Conservation (phyloP, 37 sponge, comb jelly and placozoan genomes). For the Axinella damicornis region DNA sequence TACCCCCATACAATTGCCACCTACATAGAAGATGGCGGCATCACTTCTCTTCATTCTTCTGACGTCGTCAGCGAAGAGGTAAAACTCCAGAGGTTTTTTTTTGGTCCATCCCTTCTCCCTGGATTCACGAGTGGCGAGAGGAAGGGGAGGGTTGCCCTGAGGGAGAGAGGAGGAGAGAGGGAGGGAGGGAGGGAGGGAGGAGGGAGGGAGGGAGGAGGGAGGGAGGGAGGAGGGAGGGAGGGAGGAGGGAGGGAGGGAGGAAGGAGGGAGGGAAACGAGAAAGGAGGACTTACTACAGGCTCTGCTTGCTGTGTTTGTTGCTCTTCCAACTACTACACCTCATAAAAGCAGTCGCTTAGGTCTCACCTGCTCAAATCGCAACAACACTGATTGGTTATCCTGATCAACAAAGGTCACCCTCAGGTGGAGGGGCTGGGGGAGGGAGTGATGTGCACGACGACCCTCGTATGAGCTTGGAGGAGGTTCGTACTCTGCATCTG, state of each 20-base stretch:
- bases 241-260: no score
- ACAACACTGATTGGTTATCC: constrained; percentile 21
- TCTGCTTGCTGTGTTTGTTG: no score
- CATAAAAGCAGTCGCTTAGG: no score
- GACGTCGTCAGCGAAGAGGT: constrained; percentile 46
- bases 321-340: no score
- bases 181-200: no score
- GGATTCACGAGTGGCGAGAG: constrained; percentile 26
- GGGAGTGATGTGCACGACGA: constrained; percentile 42
- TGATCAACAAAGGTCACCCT: constrained; percentile 60
- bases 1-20: not conserved
- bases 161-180: no score
- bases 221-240: no score
- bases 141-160: constrained; percentile 27
- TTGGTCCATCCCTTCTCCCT: constrained; percentile 20
- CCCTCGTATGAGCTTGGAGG: not conserved
- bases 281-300: no score
- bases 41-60: constrained; percentile 29
- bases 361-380: constrained; percentile 69
- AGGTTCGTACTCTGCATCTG: no score
- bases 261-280: no score
- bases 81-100: constrained; percentile 7
- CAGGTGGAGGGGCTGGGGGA: constrained; percentile 79
- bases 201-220: no score
- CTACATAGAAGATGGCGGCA: constrained; percentile 45